Conservation (phyloP, 1,140 invertebrate species). For the Zaprionus taronus region DNA sequence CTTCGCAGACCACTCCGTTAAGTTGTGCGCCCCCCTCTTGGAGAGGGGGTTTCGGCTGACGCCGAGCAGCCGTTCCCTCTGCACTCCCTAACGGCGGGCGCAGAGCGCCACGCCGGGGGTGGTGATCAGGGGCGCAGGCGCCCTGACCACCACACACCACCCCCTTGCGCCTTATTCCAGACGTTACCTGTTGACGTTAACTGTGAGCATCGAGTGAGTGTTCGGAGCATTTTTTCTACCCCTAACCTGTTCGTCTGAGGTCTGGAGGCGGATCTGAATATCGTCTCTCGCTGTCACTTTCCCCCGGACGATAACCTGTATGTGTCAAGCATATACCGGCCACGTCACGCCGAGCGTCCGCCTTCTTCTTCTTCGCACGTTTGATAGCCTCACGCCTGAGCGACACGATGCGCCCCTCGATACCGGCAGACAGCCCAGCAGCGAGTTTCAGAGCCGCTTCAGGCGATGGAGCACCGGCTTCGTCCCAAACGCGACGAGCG, state of each 20-base stretch:
- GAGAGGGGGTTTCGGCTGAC: no score
- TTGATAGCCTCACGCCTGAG: conserved; percentile 7
- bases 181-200: conserved; percentile 8
- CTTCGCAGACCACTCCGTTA: no score
- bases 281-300: conserved; percentile 7
- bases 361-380: conserved; percentile 7
- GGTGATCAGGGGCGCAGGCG: no score
- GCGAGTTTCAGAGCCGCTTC: conserved; percentile 7
- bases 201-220: conserved; percentile 7
- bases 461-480: conserved; percentile 7
- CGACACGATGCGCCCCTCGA: conserved; percentile 7
- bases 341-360: conserved; percentile 7
- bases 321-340: conserved; percentile 7
- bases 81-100: no score
- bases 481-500: conserved; percentile 7
- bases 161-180: conserved; percentile 4
- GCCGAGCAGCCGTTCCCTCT: no score
- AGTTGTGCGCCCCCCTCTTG: no score
- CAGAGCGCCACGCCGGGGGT: no score
- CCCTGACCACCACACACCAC: no score
- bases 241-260: conserved; percentile 7
- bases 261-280: conserved; percentile 7
- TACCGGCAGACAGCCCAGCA: conserved; percentile 7
- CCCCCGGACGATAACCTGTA: conserved; percentile 7
- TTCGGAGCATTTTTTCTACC: conserved; percentile 8